phyloP scores from a whole-genome alignment of 2,113 vertebrate species.

The Rhombomys opimus region DNA sequence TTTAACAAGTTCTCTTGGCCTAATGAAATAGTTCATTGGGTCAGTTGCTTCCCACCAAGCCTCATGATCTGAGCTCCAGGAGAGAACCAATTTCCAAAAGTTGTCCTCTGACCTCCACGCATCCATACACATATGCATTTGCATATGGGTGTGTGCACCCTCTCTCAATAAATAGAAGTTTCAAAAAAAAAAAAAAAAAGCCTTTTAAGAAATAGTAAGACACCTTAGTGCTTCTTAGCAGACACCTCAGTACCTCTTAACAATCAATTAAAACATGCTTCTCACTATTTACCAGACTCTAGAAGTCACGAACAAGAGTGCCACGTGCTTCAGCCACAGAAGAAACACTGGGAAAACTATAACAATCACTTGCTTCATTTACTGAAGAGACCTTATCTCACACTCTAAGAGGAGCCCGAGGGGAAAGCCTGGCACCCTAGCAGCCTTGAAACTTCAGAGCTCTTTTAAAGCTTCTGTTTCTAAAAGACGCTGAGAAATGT shows the following conservation, averaged over 20 bases:
- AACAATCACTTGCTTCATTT: background rate
- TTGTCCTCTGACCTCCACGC: background rate
- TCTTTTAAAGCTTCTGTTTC: constrained; percentile 34
- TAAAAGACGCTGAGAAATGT: background rate
- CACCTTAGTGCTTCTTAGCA: background rate
- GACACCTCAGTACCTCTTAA: background rate
- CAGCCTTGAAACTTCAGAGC: background rate
- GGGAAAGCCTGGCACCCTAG: background rate
- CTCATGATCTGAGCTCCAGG: too few species aligned
- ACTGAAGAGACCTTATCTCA: constrained; percentile 14
- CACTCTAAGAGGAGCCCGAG: background rate
- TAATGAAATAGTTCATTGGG: background rate
- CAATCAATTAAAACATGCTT: constrained; percentile 9
- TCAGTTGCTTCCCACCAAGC: background rate
- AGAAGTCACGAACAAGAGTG: background rate
- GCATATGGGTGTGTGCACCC: background rate
- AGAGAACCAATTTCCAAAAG: background rate
- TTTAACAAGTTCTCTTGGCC: background rate
- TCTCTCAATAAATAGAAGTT: background rate
- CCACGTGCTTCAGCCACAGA: constrained; percentile 21
- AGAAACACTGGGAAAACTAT: background rate
- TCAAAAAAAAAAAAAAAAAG: constrained; percentile 12
- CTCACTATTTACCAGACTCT: constrained; percentile 40
- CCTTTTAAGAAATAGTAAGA: constrained; percentile 7
- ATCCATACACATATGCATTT: background rate